phyloP scores from a whole-genome alignment of 1,140 invertebrate species.

The Drosophila fuyamai region DNA sequence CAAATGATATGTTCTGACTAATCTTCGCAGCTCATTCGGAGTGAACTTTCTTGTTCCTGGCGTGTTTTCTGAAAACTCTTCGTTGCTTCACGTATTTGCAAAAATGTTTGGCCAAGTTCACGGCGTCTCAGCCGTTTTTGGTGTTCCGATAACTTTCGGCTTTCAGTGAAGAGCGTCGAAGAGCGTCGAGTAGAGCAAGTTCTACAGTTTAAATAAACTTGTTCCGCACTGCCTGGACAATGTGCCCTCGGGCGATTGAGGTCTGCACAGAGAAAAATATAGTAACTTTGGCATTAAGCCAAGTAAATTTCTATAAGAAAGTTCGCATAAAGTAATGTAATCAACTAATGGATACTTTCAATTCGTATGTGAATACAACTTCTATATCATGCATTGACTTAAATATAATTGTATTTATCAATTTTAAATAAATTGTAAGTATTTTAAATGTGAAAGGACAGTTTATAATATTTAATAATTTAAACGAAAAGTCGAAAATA shows the following conservation, averaged over 20 bases:
- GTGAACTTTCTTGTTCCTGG: constrained; percentile 24
- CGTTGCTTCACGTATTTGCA: constrained; percentile 47
- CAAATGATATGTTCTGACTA: constrained; percentile 27
- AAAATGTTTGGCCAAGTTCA: constrained; percentile 54
- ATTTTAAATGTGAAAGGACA: too few relatives aligned
- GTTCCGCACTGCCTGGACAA: constrained; percentile 69
- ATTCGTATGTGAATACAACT: too few relatives aligned
- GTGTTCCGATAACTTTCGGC: constrained; percentile 71
- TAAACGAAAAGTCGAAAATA: too few relatives aligned
- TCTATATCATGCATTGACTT: too few relatives aligned
- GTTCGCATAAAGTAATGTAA: too few relatives aligned
- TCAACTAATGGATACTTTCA: too few relatives aligned
- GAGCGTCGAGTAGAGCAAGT: constrained; percentile 35
- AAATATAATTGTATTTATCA: too few relatives aligned
- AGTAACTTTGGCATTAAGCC: too few relatives aligned
- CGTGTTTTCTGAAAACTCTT: constrained; percentile 24
- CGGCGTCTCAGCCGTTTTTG: constrained; percentile 54
- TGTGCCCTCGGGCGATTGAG: constrained; percentile 22
- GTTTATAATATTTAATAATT: too few relatives aligned
- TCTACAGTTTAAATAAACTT: constrained; percentile 82
- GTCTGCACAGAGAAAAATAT: constrained; percentile 11
- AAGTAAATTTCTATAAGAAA: too few relatives aligned
- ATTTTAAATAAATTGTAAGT: too few relatives aligned
- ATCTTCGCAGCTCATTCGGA: constrained; percentile 42
- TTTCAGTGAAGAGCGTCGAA: neutral